Evolutionary conservation across 2,797 vertebrate species (phyloP), one percentile per base, ranked within the genome.

Genomic region (Trematomus bernacchii): DNA sequence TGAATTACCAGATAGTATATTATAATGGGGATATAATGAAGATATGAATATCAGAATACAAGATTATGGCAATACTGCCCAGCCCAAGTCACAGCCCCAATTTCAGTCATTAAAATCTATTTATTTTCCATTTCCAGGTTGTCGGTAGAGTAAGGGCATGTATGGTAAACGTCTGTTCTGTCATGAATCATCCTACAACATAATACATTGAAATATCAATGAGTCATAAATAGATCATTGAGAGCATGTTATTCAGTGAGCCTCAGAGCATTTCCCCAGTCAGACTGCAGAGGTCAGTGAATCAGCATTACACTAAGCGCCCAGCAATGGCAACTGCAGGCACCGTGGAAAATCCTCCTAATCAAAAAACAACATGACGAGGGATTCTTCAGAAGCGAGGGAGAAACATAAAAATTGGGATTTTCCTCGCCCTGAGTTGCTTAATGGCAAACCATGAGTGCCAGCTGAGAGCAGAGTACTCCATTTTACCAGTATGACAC

Each of bases 401-500:
- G 37, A 43, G 14, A 47, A 12, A 19, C 6, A 23, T 23, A 18
- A 47, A 77, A 59, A 67, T 0, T 7, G 3, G 40, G 10, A 7
- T 63, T 86, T 75, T 44, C 27, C 57, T 52, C 16, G 4, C 6
- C 43, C 27, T 13, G 27, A 37, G 48, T 46, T 40, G 40, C 46
- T 51, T 50, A 2, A n/a, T 6, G 30, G 70, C 55, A 66, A 48
- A 66, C 46, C 50, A 2, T 18, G 15, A 16, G 13, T 54, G 65
- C 58, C 77, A 85, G 46, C 75, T 55, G 66, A 78, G 79, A 86
- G 76, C 79, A 77, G 76, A 80, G 77, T 83, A 83, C 90, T 92
- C 91, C 89, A 92, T 92, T 92, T 93, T 91, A 88, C 91, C 89
- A 93, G 91, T 90, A 89, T 89, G 88, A 89, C 90, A 93, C 89